Evolutionary conservation across 2,797 vertebrate genomes (phyloP).

Genomic region (Sebastes hubbsi): DNA sequence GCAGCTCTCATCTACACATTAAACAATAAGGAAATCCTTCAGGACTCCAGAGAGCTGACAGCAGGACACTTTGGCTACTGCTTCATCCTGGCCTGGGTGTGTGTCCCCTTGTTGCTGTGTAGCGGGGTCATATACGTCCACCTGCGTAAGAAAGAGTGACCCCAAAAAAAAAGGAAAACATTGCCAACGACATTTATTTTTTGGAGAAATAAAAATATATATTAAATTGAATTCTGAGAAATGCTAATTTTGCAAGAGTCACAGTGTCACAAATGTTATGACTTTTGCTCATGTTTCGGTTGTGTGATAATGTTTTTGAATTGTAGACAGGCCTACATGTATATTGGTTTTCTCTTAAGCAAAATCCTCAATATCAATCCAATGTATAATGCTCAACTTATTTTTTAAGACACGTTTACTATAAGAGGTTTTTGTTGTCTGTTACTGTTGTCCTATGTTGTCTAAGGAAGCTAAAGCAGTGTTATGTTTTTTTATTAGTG

Average conservation of each 20-base stretch:
- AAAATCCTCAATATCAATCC: neutral
- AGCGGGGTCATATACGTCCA: constrained; percentile 90
- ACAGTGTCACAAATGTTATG: neutral
- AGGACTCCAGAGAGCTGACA: constrained; percentile 60
- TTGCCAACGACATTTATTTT: neutral
- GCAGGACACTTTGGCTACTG: constrained; percentile 89
- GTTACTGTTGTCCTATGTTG: neutral
- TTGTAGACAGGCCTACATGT: neutral
- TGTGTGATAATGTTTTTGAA: constrained; percentile 3
- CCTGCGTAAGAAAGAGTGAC: constrained; percentile 89
- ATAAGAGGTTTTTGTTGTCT: neutral
- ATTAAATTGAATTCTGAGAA: neutral
- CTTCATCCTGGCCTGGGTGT: constrained; percentile 89
- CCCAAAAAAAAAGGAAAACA: neutral
- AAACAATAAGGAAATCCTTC: constrained; percentile 84
- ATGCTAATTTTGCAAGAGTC: neutral
- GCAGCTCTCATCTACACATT: constrained; percentile 88
- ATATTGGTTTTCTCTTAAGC: neutral
- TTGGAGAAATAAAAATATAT: neutral
- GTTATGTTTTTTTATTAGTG: neutral
- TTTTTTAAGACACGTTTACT: neutral
- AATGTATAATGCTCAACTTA: neutral
- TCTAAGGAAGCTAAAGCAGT: neutral
- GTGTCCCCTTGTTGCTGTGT: constrained; percentile 85
- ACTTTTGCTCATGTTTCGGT: neutral